Conservation (phyloP, 2,113 vertebrate genomes). For the Copsychus sechellarum region DNA sequence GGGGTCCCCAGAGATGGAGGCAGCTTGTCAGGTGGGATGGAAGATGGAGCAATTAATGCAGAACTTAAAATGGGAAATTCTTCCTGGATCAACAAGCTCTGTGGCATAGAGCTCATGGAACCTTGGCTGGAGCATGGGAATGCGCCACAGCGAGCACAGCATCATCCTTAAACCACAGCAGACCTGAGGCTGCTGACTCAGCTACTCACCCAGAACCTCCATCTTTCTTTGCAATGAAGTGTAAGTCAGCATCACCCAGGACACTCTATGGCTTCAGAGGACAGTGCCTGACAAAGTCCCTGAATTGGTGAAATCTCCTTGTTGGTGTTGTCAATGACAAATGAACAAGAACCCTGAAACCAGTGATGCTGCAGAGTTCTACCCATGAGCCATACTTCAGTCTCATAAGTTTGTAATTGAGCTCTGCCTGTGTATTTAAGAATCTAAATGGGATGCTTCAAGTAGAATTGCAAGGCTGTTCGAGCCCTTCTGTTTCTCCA, state of each 20-base stretch:
- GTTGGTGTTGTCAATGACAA: neutral
- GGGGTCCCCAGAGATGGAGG: neutral
- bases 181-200: neutral
- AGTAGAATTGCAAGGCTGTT: neutral
- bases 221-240: neutral
- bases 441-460: neutral
- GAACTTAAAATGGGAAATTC: neutral
- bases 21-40: neutral
- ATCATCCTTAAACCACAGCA: neutral
- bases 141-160: neutral
- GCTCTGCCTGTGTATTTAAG: neutral
- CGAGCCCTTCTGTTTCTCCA: neutral
- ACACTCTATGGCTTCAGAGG: fast-evolving
- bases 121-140: neutral
- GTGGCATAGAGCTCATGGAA: neutral
- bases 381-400: neutral
- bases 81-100: neutral
- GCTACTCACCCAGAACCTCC: neutral
- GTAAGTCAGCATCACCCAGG: neutral
- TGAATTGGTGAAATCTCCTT: neutral
- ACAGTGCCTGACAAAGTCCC: neutral
- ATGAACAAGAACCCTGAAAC: neutral
- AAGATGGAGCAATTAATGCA: neutral
- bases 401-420: neutral
- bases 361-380: neutral